Percentiles rank a stretch among this genome's conserved stretches.
Conservation (phyloP, 2,888 invertebrate genomes). For the Diadegma fenestrale region DNA sequence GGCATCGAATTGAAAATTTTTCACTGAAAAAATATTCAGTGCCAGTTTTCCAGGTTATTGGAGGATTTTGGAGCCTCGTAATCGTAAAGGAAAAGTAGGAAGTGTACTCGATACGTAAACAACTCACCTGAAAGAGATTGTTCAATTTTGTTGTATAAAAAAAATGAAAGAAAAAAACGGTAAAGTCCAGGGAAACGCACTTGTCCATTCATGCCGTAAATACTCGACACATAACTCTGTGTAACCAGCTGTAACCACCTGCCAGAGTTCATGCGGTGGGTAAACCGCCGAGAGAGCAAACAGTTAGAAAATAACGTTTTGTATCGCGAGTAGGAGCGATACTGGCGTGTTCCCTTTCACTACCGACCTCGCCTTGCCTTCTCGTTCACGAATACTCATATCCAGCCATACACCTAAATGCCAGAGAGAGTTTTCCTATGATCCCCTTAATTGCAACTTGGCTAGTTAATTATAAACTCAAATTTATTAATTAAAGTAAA, state of each 20-base stretch:
- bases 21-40: background rate
- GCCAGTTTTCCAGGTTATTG: background rate
- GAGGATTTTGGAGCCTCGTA: background rate
- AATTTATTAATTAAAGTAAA: background rate
- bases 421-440: conserved; percentile 54
- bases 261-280: conserved; percentile 45
- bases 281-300: conserved; percentile 38
- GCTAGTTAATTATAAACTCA: background rate
- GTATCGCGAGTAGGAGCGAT: conserved; percentile 22
- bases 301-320: conserved; percentile 65
- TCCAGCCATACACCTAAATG: conserved; percentile 67
- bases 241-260: conserved; percentile 56
- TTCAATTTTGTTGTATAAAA: background rate
- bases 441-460: conserved; percentile 9
- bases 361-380: conserved; percentile 75
- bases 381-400: conserved; percentile 33
- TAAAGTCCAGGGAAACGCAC: background rate
- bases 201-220: background rate
- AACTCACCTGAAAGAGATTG: background rate
- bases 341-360: conserved; percentile 79
- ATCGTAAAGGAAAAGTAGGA: background rate
- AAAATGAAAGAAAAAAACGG: background rate
- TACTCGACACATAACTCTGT: background rate
- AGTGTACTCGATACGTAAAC: background rate
- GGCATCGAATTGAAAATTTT: background rate